A percentile compares a stretch with the other conserved stretches of the same genome.
These are phyloP conservation scores for Plumapathes pennacea DNA, from an alignment of 92 coral and sea anemone species.

Conservation along the genomic window DNA sequence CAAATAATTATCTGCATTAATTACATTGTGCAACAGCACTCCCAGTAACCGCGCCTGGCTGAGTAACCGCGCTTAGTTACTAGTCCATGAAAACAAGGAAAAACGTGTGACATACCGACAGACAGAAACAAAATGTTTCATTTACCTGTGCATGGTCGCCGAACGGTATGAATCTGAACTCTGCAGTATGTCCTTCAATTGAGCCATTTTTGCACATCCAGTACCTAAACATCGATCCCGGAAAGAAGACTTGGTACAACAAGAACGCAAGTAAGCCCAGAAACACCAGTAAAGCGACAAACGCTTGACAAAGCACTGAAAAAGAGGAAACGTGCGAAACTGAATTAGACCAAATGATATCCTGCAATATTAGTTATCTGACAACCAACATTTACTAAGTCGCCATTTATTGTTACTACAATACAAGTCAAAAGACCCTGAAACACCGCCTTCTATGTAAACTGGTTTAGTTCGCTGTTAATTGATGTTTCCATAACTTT, in stretches of 20 bases:
- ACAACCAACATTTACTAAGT: too few relatives aligned
- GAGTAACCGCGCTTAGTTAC: too few relatives aligned
- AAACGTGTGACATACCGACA: neutral
- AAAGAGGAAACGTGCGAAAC: slow-evolving; percentile 9
- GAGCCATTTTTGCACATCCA: slow-evolving; percentile 69
- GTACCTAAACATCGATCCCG: slow-evolving; percentile 73
- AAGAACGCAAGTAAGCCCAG: slow-evolving; percentile 47
- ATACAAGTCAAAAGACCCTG: too few relatives aligned
- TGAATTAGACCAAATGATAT: too few relatives aligned
- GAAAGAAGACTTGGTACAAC: slow-evolving; percentile 64
- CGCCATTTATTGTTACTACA: too few relatives aligned
- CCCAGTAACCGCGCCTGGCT: too few relatives aligned
- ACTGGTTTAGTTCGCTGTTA: neutral
- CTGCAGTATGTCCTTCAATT: slow-evolving; percentile 31
- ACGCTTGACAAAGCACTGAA: slow-evolving; percentile 51
- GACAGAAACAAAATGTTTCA: neutral
- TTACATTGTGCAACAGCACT: too few relatives aligned
- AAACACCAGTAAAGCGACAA: slow-evolving; percentile 31
- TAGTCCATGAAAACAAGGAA: neutral
- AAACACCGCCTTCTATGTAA: too few relatives aligned
- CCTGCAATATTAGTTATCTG: too few relatives aligned
- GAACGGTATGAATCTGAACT: slow-evolving; percentile 33
- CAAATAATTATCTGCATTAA: too few relatives aligned
- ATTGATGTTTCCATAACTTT: neutral
- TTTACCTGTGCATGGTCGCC: slow-evolving; percentile 24